phyloP scores from a whole-genome alignment of 1,140 invertebrate genomes.

The Camponotus vicinus region DNA sequence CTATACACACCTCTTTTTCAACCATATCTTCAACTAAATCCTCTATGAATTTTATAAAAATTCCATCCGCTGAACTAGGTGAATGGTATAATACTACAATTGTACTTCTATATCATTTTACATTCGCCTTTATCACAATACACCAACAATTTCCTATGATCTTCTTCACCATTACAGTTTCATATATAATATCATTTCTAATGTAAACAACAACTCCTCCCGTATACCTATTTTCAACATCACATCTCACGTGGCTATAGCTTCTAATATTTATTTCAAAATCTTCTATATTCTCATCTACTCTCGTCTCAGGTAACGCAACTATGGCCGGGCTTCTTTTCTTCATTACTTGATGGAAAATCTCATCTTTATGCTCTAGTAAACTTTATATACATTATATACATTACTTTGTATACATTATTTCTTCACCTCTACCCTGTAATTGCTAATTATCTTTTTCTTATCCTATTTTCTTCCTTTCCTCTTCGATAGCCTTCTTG shows the following conservation, averaged over 20 bases:
- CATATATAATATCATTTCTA: slow-evolving; percentile 37
- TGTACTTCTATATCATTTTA: background rate
- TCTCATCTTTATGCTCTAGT: too few species aligned
- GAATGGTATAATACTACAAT: background rate
- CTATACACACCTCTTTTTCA: slow-evolving; percentile 19
- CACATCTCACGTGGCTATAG: slow-evolving; percentile 57
- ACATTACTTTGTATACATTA: too few species aligned
- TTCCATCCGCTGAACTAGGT: background rate
- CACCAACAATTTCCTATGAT: slow-evolving; percentile 2
- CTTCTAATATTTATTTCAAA: slow-evolving; percentile 28
- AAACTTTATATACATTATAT: too few species aligned
- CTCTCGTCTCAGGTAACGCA: slow-evolving; percentile 21
- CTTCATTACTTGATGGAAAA: too few species aligned
- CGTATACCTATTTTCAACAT: slow-evolving; percentile 51
- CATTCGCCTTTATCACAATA: background rate
- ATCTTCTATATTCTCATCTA: slow-evolving; percentile 29
- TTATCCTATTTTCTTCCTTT: background rate
- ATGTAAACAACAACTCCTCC: slow-evolving; percentile 34
- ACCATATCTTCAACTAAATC: background rate
- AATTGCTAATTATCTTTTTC: background rate
- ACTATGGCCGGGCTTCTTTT: background rate
- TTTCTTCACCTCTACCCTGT: too few species aligned
- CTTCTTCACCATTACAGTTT: background rate
- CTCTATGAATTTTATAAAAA: slow-evolving; percentile 24
- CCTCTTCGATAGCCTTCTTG: background rate